Base-by-base conservation (phyloP, 2,888 invertebrate species). In the Lasioglossum morio region DNA sequence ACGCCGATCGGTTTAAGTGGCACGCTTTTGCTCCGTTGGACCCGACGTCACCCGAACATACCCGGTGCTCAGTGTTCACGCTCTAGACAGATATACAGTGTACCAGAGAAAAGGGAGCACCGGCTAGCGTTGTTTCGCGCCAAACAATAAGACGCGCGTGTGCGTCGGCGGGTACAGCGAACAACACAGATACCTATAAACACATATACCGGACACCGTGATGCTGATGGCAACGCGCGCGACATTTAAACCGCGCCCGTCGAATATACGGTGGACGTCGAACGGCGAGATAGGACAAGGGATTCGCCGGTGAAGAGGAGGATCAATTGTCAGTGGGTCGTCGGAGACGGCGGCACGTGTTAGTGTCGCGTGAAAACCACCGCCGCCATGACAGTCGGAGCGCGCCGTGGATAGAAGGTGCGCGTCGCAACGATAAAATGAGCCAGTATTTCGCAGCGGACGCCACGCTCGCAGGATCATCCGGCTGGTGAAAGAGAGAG, bases 401-500 rank as follows among this genome's bases (percentile, higher is more conserved):
- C 48, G 53, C 34, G 27, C 53, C 12, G 48, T 48, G 74, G 79
- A 70, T 80, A 70, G 53, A 43, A 70, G 63, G 63, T 72, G 53
- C 16, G 63, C 14, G 19, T 43, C 14, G 77, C 40, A 14, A n/a
- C n/a, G 72, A 37, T 76, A 74, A 75, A 34, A 77, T 66, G 70
- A 82, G 30, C 57, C 30, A 14, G 23, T 34, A 34, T 16, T n/a
- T n/a, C 16, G 53, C 63, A 10, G 66, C 48, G 27, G 8, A 34
- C 60, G 77, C n/a, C 14, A 46, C 43, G 57, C 60, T 74, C 69
- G 76, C 30, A 43, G 69, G 76, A 73, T 72, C 57, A 46, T 60
- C 77, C 27, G 30, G 34, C 60, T 37, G 80, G 81, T 72, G 87
- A 88, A 79, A 77, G 81, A 87, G 79, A 85, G 85, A 83, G 85